Base-by-base conservation (phyloP, 2,113 vertebrate genomes). In the Scomber colias region DNA sequence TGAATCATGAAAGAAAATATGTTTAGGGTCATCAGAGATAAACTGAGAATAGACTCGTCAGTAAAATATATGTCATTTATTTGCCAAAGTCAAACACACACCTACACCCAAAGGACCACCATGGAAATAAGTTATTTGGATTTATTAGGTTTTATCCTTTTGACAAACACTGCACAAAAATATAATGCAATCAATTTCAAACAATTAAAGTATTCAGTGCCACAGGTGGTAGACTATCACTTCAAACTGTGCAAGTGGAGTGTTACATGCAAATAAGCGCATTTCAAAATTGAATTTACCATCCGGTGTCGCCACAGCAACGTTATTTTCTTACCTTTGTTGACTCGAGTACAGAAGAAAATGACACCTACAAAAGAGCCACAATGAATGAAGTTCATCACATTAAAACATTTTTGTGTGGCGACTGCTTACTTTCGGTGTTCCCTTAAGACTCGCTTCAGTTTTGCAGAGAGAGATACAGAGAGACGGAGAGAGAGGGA, bases 271-370 rank as follows among this genome's bases (percentile, higher is more conserved):
- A 21, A 10, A 30, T 6, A 31, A 54, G 24, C 13, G 30, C 14
- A n/a, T 19, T 14, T 2, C 62, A 0, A 11, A 35, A 2, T 8
- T 17, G 9, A 10, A 13, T 55, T 48, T 3, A 57, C 35, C 35
- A 60, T 46, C 16, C 27, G 6, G 11, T 15, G 54, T 71, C 9
- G 2, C 30, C 57, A 50, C 16, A 11, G n/a, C 8, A 55, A 3
- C 11, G 60, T 46, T 15, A 2, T 5, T 2, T 73, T 57, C 85
- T 74, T 81, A 87, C 85, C 81, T 69, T 12, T n/a, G 71, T 30
- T 60, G 21, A 57, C 35, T 35, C 35, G 11, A 44, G 11, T 50
- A 55, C 15, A 3, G 2, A 57, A 63, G 35, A 40, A 40, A 40
- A 40, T 40, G 9, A 40, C 1, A 5, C 1, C 35, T 35, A 40